Base-by-base conservation (phyloP, 1,140 invertebrate genomes). In the Chrysoperla carnea region DNA sequence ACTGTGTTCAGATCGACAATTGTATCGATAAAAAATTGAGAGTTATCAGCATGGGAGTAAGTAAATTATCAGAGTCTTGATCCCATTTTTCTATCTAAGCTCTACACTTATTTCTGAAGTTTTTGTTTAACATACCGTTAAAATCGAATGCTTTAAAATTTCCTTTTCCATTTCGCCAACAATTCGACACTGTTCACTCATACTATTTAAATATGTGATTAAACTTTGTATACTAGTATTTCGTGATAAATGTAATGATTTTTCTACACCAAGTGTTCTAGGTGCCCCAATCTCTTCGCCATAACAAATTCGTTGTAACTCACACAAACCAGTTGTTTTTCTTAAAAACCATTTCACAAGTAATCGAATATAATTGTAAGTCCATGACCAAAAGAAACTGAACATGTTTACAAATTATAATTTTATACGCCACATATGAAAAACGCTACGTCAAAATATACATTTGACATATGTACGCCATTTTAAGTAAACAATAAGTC, bases 241-340 rank as follows among this genome's bases (percentile, higher is more conserved):
- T 27, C 72, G 72, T 1, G 86, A 89, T 17, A 73, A 57, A 23
- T 63, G 61, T 15, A 94, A 62, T 4, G 78, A 84, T 37, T 65
- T 66, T 68, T 91, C 88, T 9, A 92, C 75, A 46, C 67, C 73
- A 37, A 75, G 63, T 0, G 77, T 75, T 46, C 88, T 67, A 15
- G 67, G 58, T 39, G 81, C 76, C 5, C 89, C 88, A 12, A 67
- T 59, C 14, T 67, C 66, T 49, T 85, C 75, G 6, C 82, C 84
- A 60, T 92, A 94, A 56, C 87, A 91, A 43, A 94, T 86, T 51
- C 91, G 70, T 59, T 95, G 87, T 4, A 95, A 61, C 63, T 95
- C 89, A 62, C 87, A 93, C 48, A 92, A 68, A 45, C 76, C 73
- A 8, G 89, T 94, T 11, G 83, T 84, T 56, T 76, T 77, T 40